Conservation (phyloP, 2,113 vertebrate genomes). For the Numida meleagris region DNA sequence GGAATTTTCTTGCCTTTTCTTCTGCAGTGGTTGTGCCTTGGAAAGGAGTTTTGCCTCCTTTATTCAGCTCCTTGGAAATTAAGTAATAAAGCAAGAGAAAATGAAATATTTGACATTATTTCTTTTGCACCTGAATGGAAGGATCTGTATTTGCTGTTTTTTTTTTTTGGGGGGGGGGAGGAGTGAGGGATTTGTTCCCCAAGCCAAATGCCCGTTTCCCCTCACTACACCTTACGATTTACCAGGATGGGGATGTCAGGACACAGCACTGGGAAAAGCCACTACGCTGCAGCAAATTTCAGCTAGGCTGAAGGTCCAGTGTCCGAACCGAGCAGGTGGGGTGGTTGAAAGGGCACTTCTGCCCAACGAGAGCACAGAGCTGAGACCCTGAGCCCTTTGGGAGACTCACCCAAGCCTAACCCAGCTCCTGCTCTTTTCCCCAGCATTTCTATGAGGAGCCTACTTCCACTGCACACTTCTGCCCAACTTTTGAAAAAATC, state of each 20-base stretch:
- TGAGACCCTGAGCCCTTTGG: too few relatives aligned
- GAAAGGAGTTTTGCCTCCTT: not conserved
- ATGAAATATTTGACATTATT: not conserved
- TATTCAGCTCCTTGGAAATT: not conserved
- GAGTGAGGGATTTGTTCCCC: not conserved
- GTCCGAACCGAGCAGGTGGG: not conserved
- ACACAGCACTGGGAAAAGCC: not conserved
- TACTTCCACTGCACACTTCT: too few relatives aligned
- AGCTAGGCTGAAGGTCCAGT: fast-evolving
- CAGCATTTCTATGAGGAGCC: too few relatives aligned
- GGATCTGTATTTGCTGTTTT: not conserved
- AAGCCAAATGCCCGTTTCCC: not conserved
- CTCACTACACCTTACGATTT: not conserved
- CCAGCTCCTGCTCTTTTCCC: too few relatives aligned
- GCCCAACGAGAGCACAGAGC: too few relatives aligned
- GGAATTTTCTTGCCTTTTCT: not conserved
- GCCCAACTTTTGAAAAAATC: not conserved
- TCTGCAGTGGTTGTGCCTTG: not conserved
- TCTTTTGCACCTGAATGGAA: not conserved
- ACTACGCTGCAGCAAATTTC: not conserved
- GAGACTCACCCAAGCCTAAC: too few relatives aligned
- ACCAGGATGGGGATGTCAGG: not conserved
- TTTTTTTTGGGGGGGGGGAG: not conserved
- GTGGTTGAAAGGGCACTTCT: too few relatives aligned
- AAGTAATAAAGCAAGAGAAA: not conserved